A percentile compares a stretch with the other conserved stretches of the same genome.
phyloP scores from a whole-genome alignment of 37 sponge, comb jelly and placozoan species.

The Amphimedon queenslandica region DNA sequence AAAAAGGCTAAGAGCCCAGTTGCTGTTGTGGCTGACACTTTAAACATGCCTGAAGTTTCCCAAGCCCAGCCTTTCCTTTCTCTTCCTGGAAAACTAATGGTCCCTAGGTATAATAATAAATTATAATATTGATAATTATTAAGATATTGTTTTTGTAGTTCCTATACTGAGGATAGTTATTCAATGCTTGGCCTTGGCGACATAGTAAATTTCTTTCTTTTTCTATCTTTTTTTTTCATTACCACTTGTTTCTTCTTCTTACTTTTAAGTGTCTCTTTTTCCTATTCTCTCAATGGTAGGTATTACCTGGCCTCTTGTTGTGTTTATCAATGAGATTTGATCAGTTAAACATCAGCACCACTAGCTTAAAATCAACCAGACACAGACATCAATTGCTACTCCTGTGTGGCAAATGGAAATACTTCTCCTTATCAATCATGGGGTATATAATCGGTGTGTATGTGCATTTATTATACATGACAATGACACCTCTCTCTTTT shows the following conservation, averaged over 20 bases:
- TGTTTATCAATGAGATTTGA: conserved; percentile 75
- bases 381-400: too few relatives aligned
- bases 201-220: conserved; percentile 27
- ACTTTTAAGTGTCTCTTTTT: background rate
- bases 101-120: conserved; percentile 49
- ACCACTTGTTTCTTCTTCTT: background rate
- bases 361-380: background rate
- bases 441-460: conserved; percentile 53
- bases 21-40: conserved; percentile 40
- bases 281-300: conserved; percentile 9
- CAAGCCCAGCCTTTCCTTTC: conserved; percentile 53
- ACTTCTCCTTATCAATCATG: conserved; percentile 31
- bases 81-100: conserved; percentile 70
- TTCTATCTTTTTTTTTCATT: background rate
- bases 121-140: background rate
- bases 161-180: conserved; percentile 23
- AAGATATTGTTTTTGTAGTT: conserved; percentile 22
- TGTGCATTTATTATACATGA: background rate
- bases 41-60: conserved; percentile 43
- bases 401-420: conserved; percentile 22
- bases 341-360: background rate
- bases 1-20: conserved; percentile 71
- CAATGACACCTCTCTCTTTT: background rate
- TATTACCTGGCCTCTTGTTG: conserved; percentile 62
- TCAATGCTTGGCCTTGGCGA: conserved; percentile 76